phyloP scores from a whole-genome alignment of 2,888 invertebrate species.

The Spilosoma lubricipeda region DNA sequence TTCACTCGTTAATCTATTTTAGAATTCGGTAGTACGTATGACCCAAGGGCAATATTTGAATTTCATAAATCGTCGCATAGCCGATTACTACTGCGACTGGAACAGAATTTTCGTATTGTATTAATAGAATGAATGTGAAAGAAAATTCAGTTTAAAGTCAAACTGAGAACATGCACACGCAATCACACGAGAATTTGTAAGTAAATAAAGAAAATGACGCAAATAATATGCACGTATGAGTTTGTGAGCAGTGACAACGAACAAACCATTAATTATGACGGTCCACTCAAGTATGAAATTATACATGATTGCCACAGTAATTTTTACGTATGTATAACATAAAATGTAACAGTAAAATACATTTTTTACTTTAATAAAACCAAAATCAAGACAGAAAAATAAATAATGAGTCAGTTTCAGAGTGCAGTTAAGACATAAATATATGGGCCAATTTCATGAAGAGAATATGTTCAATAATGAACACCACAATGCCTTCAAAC shows the following conservation, averaged over 20 bases:
- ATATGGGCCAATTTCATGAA: constrained; percentile 74
- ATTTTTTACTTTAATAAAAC: constrained; percentile 28
- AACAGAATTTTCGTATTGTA: constrained; percentile 35
- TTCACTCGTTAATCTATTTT: constrained; percentile 36
- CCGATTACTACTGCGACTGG: constrained; percentile 31
- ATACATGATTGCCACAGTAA: constrained; percentile 26
- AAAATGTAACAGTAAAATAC: constrained; percentile 6
- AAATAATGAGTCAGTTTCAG: constrained; percentile 81
- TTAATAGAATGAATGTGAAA: constrained; percentile 37
- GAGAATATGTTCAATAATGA: constrained; percentile 73
- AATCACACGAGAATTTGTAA: constrained; percentile 44
- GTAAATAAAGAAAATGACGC: constrained; percentile 40
- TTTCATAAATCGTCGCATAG: constrained; percentile 30
- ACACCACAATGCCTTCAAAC: constrained; percentile 85
- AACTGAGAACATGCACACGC: constrained; percentile 56
- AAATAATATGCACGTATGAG: constrained; percentile 29
- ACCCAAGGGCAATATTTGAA: constrained; percentile 37
- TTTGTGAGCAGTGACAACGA: constrained; percentile 32
- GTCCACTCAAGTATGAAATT: constrained; percentile 22
- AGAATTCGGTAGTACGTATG: constrained; percentile 27
- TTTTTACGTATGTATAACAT: constrained; percentile 8
- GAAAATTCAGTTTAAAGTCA: constrained; percentile 34
- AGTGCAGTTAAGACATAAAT: constrained; percentile 83
- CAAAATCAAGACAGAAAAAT: constrained; percentile 51
- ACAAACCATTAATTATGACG: constrained; percentile 45